Base-by-base conservation (phyloP, 2,888 invertebrate species). In the Nesidiocoris tenuis region DNA sequence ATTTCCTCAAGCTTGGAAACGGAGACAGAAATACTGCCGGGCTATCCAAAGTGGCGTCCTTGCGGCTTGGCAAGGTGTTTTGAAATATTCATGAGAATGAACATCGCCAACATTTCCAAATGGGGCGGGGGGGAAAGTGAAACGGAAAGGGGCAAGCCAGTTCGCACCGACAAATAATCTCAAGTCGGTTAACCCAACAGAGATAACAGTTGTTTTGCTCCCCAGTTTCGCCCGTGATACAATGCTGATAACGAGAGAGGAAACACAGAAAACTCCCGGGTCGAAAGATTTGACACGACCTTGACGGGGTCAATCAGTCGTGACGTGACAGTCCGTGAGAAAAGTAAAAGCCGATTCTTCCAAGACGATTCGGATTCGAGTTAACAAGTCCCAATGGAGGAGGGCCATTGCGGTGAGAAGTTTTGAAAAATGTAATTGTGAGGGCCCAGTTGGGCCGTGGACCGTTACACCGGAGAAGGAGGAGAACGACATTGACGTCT, bases 361-460 rank as follows among this genome's bases (percentile, higher is more conserved):
- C 16, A 19, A 17, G 63, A 63, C 39, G 39, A 39, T 39, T 39
- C 39, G 39, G 39, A 39, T 39, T 39, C 39, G 63, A 63, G 21
- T 19, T n/a, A 63, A 21, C 63, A 17, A 63, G 21, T 7, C 63
- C 2, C 2, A 63, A 17, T 5, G 16, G 16, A 63, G 22, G 21
- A 63, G 63, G 22, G 63, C 22, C 39, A 39, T 18, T 21, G 63
- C 16, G 22, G 19, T 16, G 18, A 21, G 63, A 63, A 63, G 22
- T 16, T 19, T 19, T 17, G 22, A 24, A 70, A 70, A 70, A 70
- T 59, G 59, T 72, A 63, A 72, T 72, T 72, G 72, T 61, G 63
- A 56, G 72, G 56, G 61, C 72, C 72, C 61, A 72, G 21, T 72
- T 72, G 72, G 21, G 72, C 72, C 16, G 72, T 56, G 72, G 72